Base-by-base conservation (phyloP, 2,113 vertebrate species). In the Aptenodytes forsteri region DNA sequence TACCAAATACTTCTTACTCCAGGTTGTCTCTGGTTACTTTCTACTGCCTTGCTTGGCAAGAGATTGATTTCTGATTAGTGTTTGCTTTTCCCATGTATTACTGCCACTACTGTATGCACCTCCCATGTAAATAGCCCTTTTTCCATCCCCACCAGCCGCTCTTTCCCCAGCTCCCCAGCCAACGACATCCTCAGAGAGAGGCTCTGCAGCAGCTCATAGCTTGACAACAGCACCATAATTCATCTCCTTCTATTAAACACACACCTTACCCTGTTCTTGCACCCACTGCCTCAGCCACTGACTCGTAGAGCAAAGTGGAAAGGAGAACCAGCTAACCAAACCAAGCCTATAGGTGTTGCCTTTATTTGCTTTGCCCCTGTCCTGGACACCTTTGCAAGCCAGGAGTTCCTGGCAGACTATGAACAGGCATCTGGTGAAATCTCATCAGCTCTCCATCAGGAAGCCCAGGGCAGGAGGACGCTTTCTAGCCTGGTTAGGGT, bases 321-420 rank as follows among this genome's bases (percentile, higher is more conserved):
- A 27, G 40, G 11, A 56, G 30, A 36, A 13, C 6, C 81, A 55
- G 30, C 20, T 8, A n/a, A 49, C 17, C 56, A 5, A 56, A 49
- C 17, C 56, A 5, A 56, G 36, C n/a, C 49, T 4, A 3, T 9
- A 11, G 34, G 3, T 1, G 0, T 9, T 10, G 16, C 40, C 55
- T 26, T 14, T 5, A 2, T 19, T 26, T 34, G 25, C 56, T 52
- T 23, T 38, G 26, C 52, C 30, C 17, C 75, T 3, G 0, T 19
- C 46, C 34, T 4, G 20, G 46, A 10, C 3, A 2, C 27, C 46
- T 44, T 10, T 13, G 29, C 29, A 25, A 30, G 38, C 13, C 52
- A 30, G 34, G 26, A 61, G 25, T 2, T n/a, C 38, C 40, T 1
- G 5, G 42, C n/a, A 42, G 64, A 21, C 32, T 5, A 27, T 0